Evolutionary conservation across 1,140 invertebrate genomes (phyloP), one percentile per base, ranked within the genome.

Genomic region (Saccostrea cuccullata): DNA sequence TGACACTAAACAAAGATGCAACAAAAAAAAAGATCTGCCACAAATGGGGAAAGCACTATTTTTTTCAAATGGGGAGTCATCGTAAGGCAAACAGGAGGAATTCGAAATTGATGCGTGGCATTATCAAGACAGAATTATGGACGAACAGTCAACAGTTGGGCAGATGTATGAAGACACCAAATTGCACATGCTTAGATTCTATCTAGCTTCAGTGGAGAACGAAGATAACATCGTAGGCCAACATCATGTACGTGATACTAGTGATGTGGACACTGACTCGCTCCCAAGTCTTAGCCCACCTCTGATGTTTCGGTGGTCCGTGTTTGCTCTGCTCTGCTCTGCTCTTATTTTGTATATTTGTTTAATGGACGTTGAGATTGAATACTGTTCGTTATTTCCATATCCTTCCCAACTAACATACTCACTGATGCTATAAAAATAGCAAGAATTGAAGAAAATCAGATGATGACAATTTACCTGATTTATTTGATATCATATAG

Each of bases 161-260:
- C 40, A 88, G 56, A 84, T 88, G 87, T 88, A 88, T 73, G 40
- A 84, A 17, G 82, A 70, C 15, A 88, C 87, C 15, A 88, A 88
- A 47, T 85, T 88, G 83, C 60, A 82, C 20, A 73, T 88, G 17
- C 55, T 88, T 15, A 47, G 86, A 26, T 88, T 84, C 85, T 88
- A 88, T 85, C 23, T 88, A 17, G 87, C 82, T 12, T 84, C 87
- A 55, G 15, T 82, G 12, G 83, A 88, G 60, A 30, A 4, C 23
- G 64, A 77, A 70, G n/a, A 70, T n/a, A 23, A 70, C 67, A 23
- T 11, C 3, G 67, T 30, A 3, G 26, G 4, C 9, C n/a, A 23
- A 70, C 67, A 70, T 12, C n/a, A 26, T 3, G n/a, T n/a, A n/a
- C n/a, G n/a, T n/a, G n/a, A n/a, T n/a, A n/a, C 6, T 70, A 23